Conservation (phyloP, 2,888 invertebrate genomes). For the Selenia dentaria region DNA sequence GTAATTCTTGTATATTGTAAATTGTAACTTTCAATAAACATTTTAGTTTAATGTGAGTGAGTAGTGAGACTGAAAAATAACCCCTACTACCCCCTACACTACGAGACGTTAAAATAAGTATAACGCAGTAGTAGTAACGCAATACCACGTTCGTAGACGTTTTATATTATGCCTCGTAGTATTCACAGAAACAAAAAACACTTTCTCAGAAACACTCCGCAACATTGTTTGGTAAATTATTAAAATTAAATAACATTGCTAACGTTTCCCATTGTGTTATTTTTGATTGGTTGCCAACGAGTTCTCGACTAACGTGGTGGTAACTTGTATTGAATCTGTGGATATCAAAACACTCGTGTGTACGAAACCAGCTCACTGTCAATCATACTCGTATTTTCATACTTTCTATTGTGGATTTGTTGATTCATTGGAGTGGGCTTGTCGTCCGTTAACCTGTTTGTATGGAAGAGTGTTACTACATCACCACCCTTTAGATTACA, state of each 20-base stretch:
- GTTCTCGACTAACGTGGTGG: not conserved
- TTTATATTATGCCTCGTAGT: too few relatives aligned
- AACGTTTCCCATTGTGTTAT: conserved; percentile 1
- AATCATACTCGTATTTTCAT: not conserved
- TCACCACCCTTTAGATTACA: too few relatives aligned
- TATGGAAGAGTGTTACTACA: not conserved
- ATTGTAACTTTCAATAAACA: too few relatives aligned
- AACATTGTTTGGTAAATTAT: conserved; percentile 1
- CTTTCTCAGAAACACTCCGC: not conserved
- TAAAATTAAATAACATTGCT: not conserved
- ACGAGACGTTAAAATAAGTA: too few relatives aligned
- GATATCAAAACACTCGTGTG: not conserved
- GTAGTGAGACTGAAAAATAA: too few relatives aligned
- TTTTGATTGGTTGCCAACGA: conserved; percentile 1
- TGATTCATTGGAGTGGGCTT: not conserved
- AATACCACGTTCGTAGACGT: too few relatives aligned
- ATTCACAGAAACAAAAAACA: too few relatives aligned
- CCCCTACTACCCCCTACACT: too few relatives aligned
- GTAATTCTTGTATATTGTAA: too few relatives aligned
- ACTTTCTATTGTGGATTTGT: not conserved
- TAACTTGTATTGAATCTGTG: not conserved
- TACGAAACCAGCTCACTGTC: conserved; percentile 1
- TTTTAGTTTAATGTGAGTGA: too few relatives aligned
- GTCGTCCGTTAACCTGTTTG: conserved; percentile 2
- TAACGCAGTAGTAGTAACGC: too few relatives aligned